These are phyloP conservation scores for Pachydiplax longipennis DNA, from an alignment of 2,888 invertebrate genomes.

Conservation along the genomic window DNA sequence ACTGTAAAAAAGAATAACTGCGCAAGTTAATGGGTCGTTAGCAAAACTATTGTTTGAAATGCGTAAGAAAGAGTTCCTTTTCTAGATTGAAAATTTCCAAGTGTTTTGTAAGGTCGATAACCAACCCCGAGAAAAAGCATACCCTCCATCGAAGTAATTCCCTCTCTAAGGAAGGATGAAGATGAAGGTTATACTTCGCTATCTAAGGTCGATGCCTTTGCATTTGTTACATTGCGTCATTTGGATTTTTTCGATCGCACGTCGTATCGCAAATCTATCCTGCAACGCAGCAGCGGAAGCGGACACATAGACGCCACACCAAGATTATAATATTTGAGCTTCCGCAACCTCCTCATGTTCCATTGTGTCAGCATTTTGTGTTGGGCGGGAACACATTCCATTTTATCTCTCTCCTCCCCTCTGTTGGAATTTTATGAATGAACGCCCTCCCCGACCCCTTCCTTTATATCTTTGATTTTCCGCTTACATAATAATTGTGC, in stretches of 20 bases:
- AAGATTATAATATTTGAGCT: background rate
- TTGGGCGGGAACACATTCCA: background rate
- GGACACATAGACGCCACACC: too few relatives aligned
- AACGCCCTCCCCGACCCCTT: background rate
- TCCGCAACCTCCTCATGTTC: background rate
- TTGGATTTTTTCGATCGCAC: background rate
- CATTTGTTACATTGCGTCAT: background rate
- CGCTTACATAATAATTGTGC: background rate
- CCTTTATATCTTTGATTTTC: background rate
- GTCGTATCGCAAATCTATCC: background rate
- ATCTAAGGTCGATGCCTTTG: too few relatives aligned
- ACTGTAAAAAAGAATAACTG: too few relatives aligned
- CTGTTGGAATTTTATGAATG: background rate
- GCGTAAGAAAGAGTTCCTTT: too few relatives aligned
- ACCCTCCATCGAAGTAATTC: background rate
- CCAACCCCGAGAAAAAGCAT: background rate
- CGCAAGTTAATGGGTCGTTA: too few relatives aligned
- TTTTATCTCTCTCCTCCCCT: background rate
- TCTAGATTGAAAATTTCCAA: background rate
- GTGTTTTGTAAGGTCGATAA: background rate
- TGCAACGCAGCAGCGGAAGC: too few relatives aligned
- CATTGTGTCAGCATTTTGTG: background rate
- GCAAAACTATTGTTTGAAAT: too few relatives aligned
- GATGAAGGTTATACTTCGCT: too few relatives aligned
- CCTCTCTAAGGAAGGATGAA: background rate